These are phyloP conservation scores for Leuctra nigra DNA, from an alignment of 2,888 invertebrate species.

Conservation along the genomic window DNA sequence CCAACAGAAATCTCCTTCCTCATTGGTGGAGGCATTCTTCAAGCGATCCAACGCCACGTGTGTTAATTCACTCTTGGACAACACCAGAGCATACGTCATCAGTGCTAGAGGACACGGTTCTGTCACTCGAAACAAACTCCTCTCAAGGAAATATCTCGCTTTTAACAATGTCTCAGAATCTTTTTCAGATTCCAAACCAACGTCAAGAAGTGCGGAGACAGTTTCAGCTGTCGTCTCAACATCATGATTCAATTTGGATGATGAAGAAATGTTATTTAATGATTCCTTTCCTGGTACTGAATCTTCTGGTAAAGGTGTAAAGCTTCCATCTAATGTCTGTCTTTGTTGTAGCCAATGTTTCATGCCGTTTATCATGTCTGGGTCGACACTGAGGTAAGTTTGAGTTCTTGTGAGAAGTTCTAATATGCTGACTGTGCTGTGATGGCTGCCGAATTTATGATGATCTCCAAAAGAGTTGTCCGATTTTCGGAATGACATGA, in stretches of 20 bases:
- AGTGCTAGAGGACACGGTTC: slow-evolving; percentile 54
- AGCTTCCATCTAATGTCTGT: slow-evolving; percentile 54
- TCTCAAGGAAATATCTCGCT: slow-evolving; percentile 52
- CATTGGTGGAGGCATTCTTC: slow-evolving; percentile 54
- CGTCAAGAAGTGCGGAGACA: slow-evolving; percentile 45
- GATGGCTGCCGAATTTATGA: slow-evolving; percentile 53
- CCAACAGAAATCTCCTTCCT: slow-evolving; percentile 63
- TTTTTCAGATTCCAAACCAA: slow-evolving; percentile 51
- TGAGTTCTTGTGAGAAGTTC: slow-evolving; percentile 55
- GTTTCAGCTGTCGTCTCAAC: slow-evolving; percentile 59
- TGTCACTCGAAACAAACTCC: slow-evolving; percentile 47
- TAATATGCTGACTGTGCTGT: slow-evolving; percentile 48
- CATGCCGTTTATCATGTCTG: slow-evolving; percentile 50
- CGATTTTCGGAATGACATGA: slow-evolving; percentile 54
- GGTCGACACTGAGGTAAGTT: slow-evolving; percentile 54
- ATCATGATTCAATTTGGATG: slow-evolving; percentile 38
- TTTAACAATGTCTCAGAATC: slow-evolving; percentile 49
- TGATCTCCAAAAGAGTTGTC: slow-evolving; percentile 63
- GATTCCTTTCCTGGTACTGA: not conserved
- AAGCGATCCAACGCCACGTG: slow-evolving; percentile 52
- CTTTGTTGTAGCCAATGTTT: slow-evolving; percentile 56
- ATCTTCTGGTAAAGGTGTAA: slow-evolving; percentile 37
- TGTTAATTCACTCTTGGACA: slow-evolving; percentile 48
- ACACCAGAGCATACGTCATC: slow-evolving; percentile 51
- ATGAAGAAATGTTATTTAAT: not conserved